Evolutionary conservation across 1,140 invertebrate genomes (phyloP), one percentile per base, ranked within the genome.

Genomic region (Euglossa dilemma): DNA sequence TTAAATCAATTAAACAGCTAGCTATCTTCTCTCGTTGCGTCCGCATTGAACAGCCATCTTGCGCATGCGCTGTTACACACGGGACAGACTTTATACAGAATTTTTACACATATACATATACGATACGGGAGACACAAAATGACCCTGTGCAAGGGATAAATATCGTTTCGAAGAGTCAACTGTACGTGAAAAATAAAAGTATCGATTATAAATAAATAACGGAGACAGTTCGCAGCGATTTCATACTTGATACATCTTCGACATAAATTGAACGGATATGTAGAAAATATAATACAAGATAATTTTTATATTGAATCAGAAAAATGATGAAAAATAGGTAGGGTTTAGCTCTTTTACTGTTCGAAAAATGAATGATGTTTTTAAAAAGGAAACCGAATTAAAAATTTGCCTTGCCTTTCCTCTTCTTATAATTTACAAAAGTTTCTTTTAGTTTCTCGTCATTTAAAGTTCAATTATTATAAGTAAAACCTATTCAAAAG

Each of bases 1-100:
- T 20, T 57, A n/a, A 54, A 78, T 74, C 28, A 59, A 70, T 67
- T n/a, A 59, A 80, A 69, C 36, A 66, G 57, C 50, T 57, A 78
- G 57, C 50, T 57, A 78, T 59, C 6, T 20, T 72, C 25, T 5
- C 16, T 25, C 0, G 9, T 63, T 4, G 14, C 14, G 3, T 28
- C 36, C 36, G 25, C 5, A 9, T 20, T 20, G 0, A 63, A 43
- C n/a, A 14, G 14, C 6, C 12, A 8, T 16, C 64, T 57, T 16
- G 16, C 47, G 25, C 8, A n/a, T 20, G 23, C 67, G 16, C 7
- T 50, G 20, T 8, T 12, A 47, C 12, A 2, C 36, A 47, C 14
- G 25, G 23, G 43, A 47, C n/a, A 69, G 16, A 47, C n/a, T 70
- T 52, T 70, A 12, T 67, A 54, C 52, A 57, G n/a, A 67, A 64